Conservation (phyloP, 1,140 invertebrate genomes). For the Cherax destructor region DNA sequence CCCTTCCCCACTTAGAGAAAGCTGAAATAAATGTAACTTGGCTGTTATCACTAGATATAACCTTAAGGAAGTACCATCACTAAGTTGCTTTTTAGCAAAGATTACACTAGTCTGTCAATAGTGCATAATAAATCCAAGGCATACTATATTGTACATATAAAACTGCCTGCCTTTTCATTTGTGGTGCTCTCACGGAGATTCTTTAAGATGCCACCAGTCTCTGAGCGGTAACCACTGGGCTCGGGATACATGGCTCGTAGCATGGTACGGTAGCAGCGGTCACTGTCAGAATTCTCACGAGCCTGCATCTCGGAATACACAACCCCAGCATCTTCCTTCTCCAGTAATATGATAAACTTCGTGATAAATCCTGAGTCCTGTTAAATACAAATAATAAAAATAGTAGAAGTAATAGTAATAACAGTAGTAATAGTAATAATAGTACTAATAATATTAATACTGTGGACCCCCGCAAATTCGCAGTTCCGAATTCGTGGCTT, state of each 20-base stretch:
- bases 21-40: too few relatives aligned
- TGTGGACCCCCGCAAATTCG: too few relatives aligned
- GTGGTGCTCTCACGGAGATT: conserved; percentile 88
- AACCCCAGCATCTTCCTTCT: conserved; percentile 90
- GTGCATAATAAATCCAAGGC: background rate
- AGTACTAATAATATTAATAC: too few relatives aligned
- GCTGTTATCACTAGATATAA: too few relatives aligned
- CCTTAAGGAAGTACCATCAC: too few relatives aligned
- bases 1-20: too few relatives aligned
- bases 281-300: conserved; percentile 87
- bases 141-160: background rate
- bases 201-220: conserved; percentile 88
- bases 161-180: conserved; percentile 84
- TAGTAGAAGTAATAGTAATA: too few relatives aligned
- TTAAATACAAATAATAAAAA: background rate
- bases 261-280: conserved; percentile 80
- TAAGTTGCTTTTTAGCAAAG: too few relatives aligned
- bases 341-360: conserved; percentile 95
- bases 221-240: conserved; percentile 88
- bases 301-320: conserved; percentile 97
- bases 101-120: too few relatives aligned
- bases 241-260: conserved; percentile 85
- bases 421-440: too few relatives aligned
- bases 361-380: conserved; percentile 82
- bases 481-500: too few relatives aligned